Evolutionary conservation across 2,113 vertebrate species (phyloP).

Genomic region (Chionis minor): DNA sequence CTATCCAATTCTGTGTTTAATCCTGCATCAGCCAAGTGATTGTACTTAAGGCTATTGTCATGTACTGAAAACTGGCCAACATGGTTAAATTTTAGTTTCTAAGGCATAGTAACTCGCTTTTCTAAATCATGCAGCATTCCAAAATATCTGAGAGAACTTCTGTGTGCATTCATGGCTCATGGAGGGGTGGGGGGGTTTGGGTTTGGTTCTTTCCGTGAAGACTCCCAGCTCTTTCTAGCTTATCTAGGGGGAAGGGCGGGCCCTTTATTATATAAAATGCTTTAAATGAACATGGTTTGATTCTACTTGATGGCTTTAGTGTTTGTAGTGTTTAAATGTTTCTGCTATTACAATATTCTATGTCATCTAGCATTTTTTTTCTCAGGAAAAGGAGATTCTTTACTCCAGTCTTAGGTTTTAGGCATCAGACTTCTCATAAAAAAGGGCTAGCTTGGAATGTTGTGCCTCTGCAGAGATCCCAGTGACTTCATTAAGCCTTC

Average conservation of each 20-base stretch:
- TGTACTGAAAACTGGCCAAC: background rate
- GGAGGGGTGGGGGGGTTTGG: no score
- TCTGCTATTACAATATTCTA: background rate
- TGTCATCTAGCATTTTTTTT: background rate
- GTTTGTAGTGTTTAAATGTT: background rate
- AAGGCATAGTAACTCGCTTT: background rate
- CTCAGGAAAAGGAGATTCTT: background rate
- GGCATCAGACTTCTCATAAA: background rate
- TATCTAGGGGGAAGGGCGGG: background rate
- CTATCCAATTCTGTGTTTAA: background rate
- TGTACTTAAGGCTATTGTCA: background rate
- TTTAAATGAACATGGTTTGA: background rate
- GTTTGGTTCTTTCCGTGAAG: background rate
- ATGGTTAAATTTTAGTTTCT: background rate
- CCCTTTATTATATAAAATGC: background rate
- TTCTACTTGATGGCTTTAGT: background rate
- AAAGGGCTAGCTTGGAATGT: background rate
- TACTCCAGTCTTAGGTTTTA: background rate
- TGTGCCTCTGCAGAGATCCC: background rate
- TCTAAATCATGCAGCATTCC: background rate
- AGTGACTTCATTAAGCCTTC: background rate
- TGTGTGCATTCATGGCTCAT: fast-evolving
- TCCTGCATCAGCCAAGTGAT: background rate
- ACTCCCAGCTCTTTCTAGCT: background rate
- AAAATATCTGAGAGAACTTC: background rate